Evolutionary conservation across 2,888 invertebrate genomes (phyloP).

Genomic region (Scaeva pyrastri): DNA sequence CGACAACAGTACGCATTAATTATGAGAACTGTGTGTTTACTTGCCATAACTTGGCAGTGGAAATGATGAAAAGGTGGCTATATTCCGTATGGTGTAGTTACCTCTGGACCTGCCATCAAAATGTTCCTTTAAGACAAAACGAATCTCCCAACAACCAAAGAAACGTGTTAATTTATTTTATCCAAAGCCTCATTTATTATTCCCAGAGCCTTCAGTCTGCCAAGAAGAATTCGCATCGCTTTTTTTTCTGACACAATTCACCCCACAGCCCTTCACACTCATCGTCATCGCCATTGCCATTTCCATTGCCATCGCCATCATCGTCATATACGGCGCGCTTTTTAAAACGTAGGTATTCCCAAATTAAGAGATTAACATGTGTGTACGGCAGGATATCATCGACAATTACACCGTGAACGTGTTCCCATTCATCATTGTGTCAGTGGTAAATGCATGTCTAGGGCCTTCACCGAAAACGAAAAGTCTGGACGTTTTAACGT

Average conservation of each 20-base stretch:
- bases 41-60: constrained; percentile 5
- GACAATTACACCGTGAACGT: constrained; percentile 63
- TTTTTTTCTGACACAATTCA: constrained; percentile 20
- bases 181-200: constrained; percentile 42
- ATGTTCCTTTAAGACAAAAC: constrained; percentile 28
- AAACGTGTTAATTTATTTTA: constrained; percentile 52
- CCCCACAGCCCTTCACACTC: constrained; percentile 35
- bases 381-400: constrained; percentile 68
- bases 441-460: constrained; percentile 66
- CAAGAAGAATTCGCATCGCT: constrained; percentile 25
- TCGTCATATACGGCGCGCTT: neutral
- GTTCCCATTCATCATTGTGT: constrained; percentile 74
- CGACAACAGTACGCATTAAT: constrained; percentile 1
- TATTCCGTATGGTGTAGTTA: neutral
- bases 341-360: constrained; percentile 38
- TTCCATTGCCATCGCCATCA: neutral
- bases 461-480: constrained; percentile 32
- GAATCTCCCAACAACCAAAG: constrained; percentile 17
- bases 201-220: constrained; percentile 16
- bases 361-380: constrained; percentile 74
- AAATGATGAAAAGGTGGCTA: constrained; percentile 3
- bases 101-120: constrained; percentile 6
- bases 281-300: neutral
- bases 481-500: constrained; percentile 47
- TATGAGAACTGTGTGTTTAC: constrained; percentile 8